Conservation (phyloP, 2,113 vertebrate genomes). For the Sisor rabdophorus region DNA sequence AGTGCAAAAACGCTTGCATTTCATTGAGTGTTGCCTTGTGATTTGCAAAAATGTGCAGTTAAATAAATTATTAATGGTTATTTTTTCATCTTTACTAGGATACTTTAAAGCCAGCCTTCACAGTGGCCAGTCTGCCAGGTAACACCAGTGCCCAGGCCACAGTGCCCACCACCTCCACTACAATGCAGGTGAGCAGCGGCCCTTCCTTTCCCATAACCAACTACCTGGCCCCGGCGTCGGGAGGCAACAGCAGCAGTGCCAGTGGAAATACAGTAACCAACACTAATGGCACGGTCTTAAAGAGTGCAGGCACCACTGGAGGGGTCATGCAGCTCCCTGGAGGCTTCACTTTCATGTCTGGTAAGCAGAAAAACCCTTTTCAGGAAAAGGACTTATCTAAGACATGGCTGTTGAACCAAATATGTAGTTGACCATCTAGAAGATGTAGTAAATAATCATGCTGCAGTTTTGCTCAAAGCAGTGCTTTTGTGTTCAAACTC, state of each 20-base stretch:
- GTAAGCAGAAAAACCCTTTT: constrained; percentile 56
- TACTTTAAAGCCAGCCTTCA: constrained; percentile 88
- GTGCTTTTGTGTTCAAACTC: constrained; percentile 45
- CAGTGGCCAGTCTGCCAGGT: constrained; percentile 90
- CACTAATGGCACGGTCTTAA: constrained; percentile 85
- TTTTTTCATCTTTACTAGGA: constrained; percentile 73
- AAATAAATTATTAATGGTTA: not conserved
- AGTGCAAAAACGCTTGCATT: not conserved
- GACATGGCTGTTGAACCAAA: not conserved
- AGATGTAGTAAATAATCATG: not conserved
- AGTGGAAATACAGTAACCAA: constrained; percentile 78
- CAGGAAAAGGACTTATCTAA: not conserved
- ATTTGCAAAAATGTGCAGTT: not conserved
- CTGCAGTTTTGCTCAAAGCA: constrained; percentile 46
- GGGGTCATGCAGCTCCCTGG: constrained; percentile 92
- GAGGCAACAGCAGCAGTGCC: constrained; percentile 73
- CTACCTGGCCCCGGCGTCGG: constrained; percentile 91
- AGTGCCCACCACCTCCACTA: constrained; percentile 90
- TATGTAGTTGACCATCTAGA: not conserved
- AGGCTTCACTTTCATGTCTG: constrained; percentile 95
- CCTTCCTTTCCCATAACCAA: constrained; percentile 95
- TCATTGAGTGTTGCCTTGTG: not conserved
- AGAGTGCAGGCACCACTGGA: constrained; percentile 78
- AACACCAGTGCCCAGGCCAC: constrained; percentile 80
- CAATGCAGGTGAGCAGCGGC: constrained; percentile 96